Evolutionary conservation across 2,797 vertebrate genomes (phyloP), one percentile per base, ranked within the genome.

Genomic region (Squalus acanthias): DNA sequence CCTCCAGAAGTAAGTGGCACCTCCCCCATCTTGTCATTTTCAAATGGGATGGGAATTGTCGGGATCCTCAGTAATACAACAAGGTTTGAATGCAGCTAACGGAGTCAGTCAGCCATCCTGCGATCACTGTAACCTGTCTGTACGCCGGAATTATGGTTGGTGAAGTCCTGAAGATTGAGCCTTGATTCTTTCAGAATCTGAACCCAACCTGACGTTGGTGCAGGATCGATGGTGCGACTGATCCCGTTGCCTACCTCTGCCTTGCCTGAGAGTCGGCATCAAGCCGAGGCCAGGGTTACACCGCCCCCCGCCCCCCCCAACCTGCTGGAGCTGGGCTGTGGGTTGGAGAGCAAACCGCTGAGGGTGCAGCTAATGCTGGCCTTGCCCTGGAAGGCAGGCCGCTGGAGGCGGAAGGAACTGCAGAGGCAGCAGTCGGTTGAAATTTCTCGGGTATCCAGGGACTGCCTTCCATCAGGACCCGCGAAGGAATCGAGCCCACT

Each of bases 1-100:
- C 99, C 99, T 0, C 98, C 99, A 0, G 99, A 99, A 98, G 98
- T 98, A 22, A 96, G 97, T 0, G 0, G 0, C 33, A 0, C 67
- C 1, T 2, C 22, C 22, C 3, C 5, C 57, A 46, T 2, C n/a
- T 10, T 46, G n/a, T 39, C 63, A 33, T 93, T 39, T 39, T 67
- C 91, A 46, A 63, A 0, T 63, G n/a, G 39, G 39, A 22, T 22
- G 39, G 20, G 8, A 69, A 69, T 69, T 93, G 20, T 93, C 79
- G 20, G 79, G 15, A 46, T 85, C 39, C 79, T 46, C 20, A 0
- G n/a, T 46, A 69, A 67, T 17, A 13, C n/a, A 7, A 20, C 63
- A 93, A 24, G 1, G 15, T 67, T 17, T 8, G 7, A 6, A 12
- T 65, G 0, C 17, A 50, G 57, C 29, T 0, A 0, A 6, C 33